phyloP scores from a whole-genome alignment of 2,888 invertebrate species.

The Hylaea fasciaria region DNA sequence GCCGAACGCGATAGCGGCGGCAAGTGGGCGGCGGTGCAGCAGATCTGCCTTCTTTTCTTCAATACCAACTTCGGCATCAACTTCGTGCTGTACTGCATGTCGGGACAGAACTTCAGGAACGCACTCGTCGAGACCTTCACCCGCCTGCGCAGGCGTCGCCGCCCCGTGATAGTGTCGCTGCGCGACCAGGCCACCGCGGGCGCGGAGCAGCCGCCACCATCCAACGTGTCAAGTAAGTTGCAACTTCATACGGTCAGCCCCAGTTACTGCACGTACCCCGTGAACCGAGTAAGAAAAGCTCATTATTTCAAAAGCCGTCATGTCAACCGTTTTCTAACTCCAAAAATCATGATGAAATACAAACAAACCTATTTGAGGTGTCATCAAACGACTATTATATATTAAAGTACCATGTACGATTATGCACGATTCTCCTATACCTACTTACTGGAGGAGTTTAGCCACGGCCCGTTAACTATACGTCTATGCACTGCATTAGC shows the following conservation, averaged over 20 bases:
- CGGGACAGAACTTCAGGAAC: constrained; percentile 91
- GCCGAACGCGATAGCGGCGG: constrained; percentile 60
- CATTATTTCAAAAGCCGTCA: no score
- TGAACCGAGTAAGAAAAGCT: neutral
- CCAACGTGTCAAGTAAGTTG: constrained; percentile 63
- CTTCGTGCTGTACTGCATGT: constrained; percentile 92
- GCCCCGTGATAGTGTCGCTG: constrained; percentile 9
- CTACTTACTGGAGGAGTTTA: no score
- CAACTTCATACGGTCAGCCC: neutral
- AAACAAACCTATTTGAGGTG: no score
- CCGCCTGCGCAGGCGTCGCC: constrained; percentile 44
- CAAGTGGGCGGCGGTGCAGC: constrained; percentile 85
- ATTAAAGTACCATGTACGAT: no score
- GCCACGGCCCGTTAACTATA: no score
- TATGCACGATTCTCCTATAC: no score
- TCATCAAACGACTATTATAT: no score
- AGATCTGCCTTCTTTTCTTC: constrained; percentile 88
- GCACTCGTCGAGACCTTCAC: constrained; percentile 72
- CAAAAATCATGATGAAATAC: no score
- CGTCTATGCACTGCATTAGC: no score
- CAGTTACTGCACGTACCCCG: neutral
- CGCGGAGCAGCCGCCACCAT: constrained; percentile 45
- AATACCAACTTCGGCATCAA: constrained; percentile 94
- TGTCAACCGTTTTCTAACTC: neutral
- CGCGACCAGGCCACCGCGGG: constrained; percentile 35